Evolutionary conservation across 1,140 invertebrate genomes (phyloP), one percentile per base, ranked within the genome.

Genomic region (Dendrolimus punctatus): DNA sequence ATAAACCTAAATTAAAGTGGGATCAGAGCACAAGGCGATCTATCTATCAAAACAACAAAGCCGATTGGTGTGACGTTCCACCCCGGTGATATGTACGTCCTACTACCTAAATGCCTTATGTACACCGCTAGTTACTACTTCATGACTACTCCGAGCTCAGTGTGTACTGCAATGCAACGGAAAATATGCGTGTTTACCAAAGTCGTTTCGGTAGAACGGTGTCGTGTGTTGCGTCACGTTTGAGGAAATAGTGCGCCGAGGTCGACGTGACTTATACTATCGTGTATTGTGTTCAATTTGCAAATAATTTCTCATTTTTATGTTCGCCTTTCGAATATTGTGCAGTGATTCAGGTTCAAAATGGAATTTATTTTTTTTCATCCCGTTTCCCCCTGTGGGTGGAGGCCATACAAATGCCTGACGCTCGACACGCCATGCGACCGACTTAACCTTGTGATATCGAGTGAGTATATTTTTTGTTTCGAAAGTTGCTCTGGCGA

Each of bases 31-130:
- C 74, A 77, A 82, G 76, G 77, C 79, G 71, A 76, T 82, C 77
- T 83, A 76, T 82, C 76, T 83, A 83, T 80, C 74, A 78, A 84
- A 84, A 82, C 79, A 84, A 85, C 76, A 84, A 82, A 83, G 80
- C 75, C 80, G 82, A 85, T 85, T 84, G 82, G 80, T 80, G 73
- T 77, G 80, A 85, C 82, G 82, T 84, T 81, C 80, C 75, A 85
- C 79, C 80, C 80, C 82, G 81, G 80, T 81, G 74, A 84, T 84
- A 81, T 85, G 77, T 85, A 82, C 79, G 80, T 79, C 76, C 77
- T 85, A 85, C 73, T 85, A 85, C 82, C 82, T 85, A 85, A 85
- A 85, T 85, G 82, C 82, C 82, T 85, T 85, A 85, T 85, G 82
- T 85, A 85, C 79, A 82, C 82, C 68, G 80, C 80, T 84, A 85